These are phyloP conservation scores for Palythoa grandiflora DNA, from an alignment of 92 coral and sea anemone genomes.

Conservation along the genomic window DNA sequence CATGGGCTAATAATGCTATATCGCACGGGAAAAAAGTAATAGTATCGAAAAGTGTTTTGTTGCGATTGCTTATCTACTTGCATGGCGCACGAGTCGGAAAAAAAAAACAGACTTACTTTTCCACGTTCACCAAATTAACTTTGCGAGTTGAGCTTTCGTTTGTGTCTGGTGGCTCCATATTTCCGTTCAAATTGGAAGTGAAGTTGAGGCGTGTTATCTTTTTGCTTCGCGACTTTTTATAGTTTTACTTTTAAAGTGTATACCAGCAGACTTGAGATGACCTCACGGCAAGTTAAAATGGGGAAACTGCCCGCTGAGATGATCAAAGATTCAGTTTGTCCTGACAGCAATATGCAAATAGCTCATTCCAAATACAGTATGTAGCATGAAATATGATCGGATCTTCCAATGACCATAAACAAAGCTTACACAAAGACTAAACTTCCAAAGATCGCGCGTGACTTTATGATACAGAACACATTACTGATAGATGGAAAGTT, in stretches of 20 bases:
- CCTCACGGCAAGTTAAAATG: background rate
- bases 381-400: conserved; percentile 12
- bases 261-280: no score
- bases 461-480: background rate
- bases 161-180: conserved; percentile 5
- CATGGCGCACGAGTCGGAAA: background rate
- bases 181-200: background rate
- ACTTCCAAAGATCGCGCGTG: background rate
- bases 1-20: background rate
- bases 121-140: conserved; percentile 37
- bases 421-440: background rate
- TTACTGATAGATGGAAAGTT: background rate
- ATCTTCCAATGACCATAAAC: background rate
- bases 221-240: background rate
- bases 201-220: background rate
- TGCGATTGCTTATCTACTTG: background rate
- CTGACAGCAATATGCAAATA: conserved; percentile 45
- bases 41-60: background rate
- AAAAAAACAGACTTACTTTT: conserved; percentile 22
- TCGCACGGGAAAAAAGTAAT: background rate
- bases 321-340: background rate
- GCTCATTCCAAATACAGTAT: conserved; percentile 25
- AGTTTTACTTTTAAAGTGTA: background rate
- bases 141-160: conserved; percentile 25
- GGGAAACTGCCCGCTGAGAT: conserved; percentile 12